Base-by-base conservation (phyloP, 2,113 vertebrate genomes). In the Odontophorus gujanensis region DNA sequence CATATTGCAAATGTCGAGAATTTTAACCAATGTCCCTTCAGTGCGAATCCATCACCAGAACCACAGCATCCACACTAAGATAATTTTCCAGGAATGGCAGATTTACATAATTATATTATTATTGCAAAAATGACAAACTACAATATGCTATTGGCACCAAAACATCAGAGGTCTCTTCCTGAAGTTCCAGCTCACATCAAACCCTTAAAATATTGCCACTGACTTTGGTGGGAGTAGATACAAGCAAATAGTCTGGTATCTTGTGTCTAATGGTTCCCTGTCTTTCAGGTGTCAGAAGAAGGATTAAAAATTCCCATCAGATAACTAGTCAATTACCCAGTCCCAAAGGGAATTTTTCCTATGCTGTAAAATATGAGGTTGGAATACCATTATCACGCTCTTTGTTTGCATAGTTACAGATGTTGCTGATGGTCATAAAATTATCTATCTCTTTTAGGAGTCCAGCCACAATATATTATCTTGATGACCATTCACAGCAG, bases 381-480 rank as follows among this genome's bases (percentile, higher is more conserved):
- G 34, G 74, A 73, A 63, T 83, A 75, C 59, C 22, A 68, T 72
- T 92, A 71, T 82, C 48, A 30, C 19, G 63, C 71, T 55, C 47
- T 77, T 94, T 2, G 2, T 77, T 84, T 84, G 80, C 81, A 71
- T 58, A 72, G 25, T 91, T 91, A 69, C 51, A 89, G 72, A 92
- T 81, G 45, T 86, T 78, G 83, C 36, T 93, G 63, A 86, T 68
- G 40, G 59, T 45, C 32, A 81, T 84, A 92, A 92, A 92, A 81
- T 87, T 90, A 81, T 50, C 34, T 40, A 75, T 20, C 30, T 92
- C 38, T 75, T 94, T 87, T 63, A 94, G 84, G 40, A 76, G 36
- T 69, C 66, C 51, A 91, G 59, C 21, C 58, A 77, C 71, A 92
- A 53, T 85, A 82, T 69, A 90, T 89, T 90, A 92, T 90, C 82